Base-by-base conservation (phyloP, 53 echinoderm and acorn worm genomes). In the Henricia sp. region DNA sequence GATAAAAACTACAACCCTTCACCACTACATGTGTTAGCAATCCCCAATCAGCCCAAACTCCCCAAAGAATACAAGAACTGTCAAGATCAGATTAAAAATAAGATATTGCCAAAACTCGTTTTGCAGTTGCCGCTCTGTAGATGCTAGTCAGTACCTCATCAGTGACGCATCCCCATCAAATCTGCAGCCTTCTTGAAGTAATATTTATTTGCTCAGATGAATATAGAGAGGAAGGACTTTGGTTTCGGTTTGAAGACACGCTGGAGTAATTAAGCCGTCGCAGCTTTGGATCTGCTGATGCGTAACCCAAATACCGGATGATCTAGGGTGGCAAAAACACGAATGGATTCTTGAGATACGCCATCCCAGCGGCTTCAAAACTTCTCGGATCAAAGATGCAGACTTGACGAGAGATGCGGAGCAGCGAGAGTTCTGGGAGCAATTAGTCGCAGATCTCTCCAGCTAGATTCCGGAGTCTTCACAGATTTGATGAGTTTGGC, bases 161-260 rank as follows among this genome's bases (percentile, higher is more conserved):
- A 57, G 29, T 57, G 30, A 57, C 57, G 60, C 59, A 20, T 76
- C 76, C 57, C 59, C 76, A 76, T 76, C 59, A 41, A 28, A 59
- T 75, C 41, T 24, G 57, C 38, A 24, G 57, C 58, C 40, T 11
- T 38, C 23, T 27, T 55, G 76, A 25, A 76, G 76, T 57, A 76
- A 74, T 76, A 76, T 76, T 76, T 76, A 76, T 76, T 59, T 55
- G 56, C 59, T 76, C 43, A 13, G 59, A 38, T 17, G 39, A 67
- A 67, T 38, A 38, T 67, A 1, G 4, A 28, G 42, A 26, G 76
- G 48, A 59, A 53, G 11, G 57, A 76, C 59, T 76, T 42, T 25
- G 37, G 28, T 9, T 0, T 2, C 13, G 16, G 11, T 19, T 53
- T 72, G 28, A 8, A 53, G 25, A 57, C 76, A 76, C 43, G 76